Evolutionary conservation across 2,888 invertebrate species (phyloP).

Genomic region (Drosophila paramelanica): DNA sequence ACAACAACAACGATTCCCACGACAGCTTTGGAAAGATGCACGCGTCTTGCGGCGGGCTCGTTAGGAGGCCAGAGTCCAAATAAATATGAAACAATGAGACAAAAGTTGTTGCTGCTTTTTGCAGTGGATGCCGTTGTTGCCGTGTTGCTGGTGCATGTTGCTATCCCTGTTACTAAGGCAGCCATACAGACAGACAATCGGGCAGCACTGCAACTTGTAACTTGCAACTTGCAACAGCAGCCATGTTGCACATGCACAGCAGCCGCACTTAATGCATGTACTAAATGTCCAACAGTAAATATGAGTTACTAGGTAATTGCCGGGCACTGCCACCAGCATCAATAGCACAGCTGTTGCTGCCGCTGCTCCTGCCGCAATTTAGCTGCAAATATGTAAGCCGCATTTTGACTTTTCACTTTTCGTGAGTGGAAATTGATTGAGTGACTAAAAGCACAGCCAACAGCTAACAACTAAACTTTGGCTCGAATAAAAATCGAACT

Average conservation of each 20-base stretch:
- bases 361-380: constrained; percentile 33
- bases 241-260: constrained; percentile 61
- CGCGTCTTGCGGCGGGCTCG: constrained; percentile 67
- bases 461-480: constrained; percentile 20
- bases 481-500: constrained; percentile 33
- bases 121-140: constrained; percentile 30
- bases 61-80: constrained; percentile 70
- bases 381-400: constrained; percentile 38
- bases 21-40: constrained; percentile 72
- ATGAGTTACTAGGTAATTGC: constrained; percentile 80
- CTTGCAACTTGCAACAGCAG: constrained; percentile 38
- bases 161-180: constrained; percentile 35
- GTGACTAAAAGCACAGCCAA: constrained; percentile 46
- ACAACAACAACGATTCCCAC: constrained; percentile 62
- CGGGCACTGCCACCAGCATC: constrained; percentile 54
- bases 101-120: constrained; percentile 51
- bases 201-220: constrained; percentile 34
- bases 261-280: constrained; percentile 75
- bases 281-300: constrained; percentile 78
- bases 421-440: constrained; percentile 75
- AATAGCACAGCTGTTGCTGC: constrained; percentile 1
- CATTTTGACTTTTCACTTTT: constrained; percentile 78
- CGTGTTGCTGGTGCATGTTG: constrained; percentile 29
- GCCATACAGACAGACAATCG: constrained; percentile 58
- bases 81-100: constrained; percentile 79